Conservation (phyloP, 2,113 vertebrate species). For the Tetrax tetrax region DNA sequence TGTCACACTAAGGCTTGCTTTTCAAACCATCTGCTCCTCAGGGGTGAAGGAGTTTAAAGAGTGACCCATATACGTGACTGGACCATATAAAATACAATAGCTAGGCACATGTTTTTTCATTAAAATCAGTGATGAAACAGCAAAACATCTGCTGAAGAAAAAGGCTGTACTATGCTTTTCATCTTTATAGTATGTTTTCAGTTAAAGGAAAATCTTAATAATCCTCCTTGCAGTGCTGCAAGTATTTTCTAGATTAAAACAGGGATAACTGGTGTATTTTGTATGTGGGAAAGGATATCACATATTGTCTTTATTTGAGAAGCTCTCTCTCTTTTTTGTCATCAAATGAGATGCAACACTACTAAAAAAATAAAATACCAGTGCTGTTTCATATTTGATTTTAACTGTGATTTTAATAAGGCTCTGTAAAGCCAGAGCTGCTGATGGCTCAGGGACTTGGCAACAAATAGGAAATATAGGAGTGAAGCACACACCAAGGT, state of each 20-base stretch:
- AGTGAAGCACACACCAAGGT: not conserved
- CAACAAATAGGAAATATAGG: not conserved
- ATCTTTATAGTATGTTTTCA: not conserved
- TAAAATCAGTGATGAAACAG: constrained; percentile 19
- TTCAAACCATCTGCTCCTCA: constrained; percentile 52
- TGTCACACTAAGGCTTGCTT: not conserved
- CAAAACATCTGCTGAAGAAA: constrained; percentile 52
- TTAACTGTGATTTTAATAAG: not conserved
- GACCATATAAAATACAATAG: constrained; percentile 16
- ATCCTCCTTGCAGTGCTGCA: not conserved
- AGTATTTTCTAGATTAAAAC: not conserved
- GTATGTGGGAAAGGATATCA: not conserved
- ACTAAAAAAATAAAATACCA: not conserved
- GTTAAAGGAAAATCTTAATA: not conserved
- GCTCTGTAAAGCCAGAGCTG: not conserved
- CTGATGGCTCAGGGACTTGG: not conserved
- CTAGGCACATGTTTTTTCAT: constrained; percentile 1
- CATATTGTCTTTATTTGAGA: not conserved
- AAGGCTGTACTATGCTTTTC: not conserved
- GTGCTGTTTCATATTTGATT: not conserved
- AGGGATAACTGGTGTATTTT: not conserved
- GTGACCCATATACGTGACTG: not conserved
- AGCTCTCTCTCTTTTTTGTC: not conserved
- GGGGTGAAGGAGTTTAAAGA: constrained; percentile 16
- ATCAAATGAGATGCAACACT: not conserved